Conservation (phyloP, 2,888 invertebrate species). For the Malthinus flaveolus region DNA sequence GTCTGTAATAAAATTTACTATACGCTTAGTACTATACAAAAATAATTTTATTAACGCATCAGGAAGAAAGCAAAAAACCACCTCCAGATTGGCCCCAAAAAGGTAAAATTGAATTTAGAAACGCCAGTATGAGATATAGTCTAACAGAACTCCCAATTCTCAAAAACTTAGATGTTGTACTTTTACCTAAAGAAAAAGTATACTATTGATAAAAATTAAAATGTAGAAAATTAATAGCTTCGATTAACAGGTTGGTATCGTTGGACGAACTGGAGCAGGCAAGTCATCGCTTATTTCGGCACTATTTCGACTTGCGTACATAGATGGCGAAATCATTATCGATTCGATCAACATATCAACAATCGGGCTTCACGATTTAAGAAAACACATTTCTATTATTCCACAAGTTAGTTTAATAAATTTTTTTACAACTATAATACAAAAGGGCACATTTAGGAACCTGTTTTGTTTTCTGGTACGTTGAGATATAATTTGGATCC, state of each 20-base stretch:
- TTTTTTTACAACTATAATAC: conserved; percentile 43
- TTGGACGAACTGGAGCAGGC: conserved; percentile 65
- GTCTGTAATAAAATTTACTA: conserved; percentile 37
- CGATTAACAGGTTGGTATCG: conserved; percentile 54
- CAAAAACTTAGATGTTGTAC: conserved; percentile 57
- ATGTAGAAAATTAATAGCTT: not conserved
- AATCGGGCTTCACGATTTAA: conserved; percentile 60
- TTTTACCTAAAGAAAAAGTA: conserved; percentile 59
- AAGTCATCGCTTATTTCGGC: conserved; percentile 59
- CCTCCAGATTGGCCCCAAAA: conserved; percentile 64
- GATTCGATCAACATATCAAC: conserved; percentile 56
- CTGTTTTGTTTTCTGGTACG: conserved; percentile 68
- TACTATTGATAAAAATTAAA: conserved; percentile 1
- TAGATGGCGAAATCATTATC: conserved; percentile 58
- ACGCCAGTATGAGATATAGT: conserved; percentile 66
- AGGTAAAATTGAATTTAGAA: conserved; percentile 63
- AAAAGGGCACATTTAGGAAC: conserved; percentile 64
- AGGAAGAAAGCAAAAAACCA: conserved; percentile 51
- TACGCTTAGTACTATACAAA: too few species aligned
- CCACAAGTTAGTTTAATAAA: conserved; percentile 55
- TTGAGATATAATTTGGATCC: conserved; percentile 70
- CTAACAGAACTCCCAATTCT: conserved; percentile 66
- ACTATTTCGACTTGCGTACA: conserved; percentile 61
- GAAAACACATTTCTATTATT: conserved; percentile 64
- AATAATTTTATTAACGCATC: not conserved